Evolutionary conservation across 53 echinoderm and acorn worm genomes (phyloP).

Genomic region (Actinopyga echinites): DNA sequence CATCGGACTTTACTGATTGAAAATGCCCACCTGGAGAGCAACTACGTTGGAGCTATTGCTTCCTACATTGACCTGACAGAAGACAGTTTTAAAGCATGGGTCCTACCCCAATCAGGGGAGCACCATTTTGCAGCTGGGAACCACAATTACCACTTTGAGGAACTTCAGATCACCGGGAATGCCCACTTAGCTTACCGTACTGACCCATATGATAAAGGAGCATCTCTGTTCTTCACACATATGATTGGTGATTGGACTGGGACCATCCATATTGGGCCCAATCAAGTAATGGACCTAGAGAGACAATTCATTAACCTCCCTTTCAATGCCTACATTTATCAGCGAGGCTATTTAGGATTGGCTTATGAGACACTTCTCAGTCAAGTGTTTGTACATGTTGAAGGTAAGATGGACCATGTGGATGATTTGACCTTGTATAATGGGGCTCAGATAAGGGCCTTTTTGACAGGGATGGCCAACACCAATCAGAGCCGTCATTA

Average conservation of each 20-base stretch:
- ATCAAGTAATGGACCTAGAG: conserved; percentile 87
- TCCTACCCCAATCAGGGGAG: conserved; percentile 84
- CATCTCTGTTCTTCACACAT: conserved; percentile 65
- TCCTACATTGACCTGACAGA: conserved; percentile 64
- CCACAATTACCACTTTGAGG: conserved; percentile 89
- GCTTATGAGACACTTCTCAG: conserved; percentile 71
- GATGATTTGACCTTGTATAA: conserved; percentile 78
- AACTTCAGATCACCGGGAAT: conserved; percentile 86
- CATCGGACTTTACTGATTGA: conserved; percentile 88
- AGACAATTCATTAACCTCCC: conserved; percentile 72
- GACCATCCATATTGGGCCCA: conserved; percentile 79
- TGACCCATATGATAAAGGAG: conserved; percentile 72
- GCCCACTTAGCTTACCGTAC: conserved; percentile 80
- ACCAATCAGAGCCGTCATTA: conserved; percentile 54
- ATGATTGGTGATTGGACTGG: conserved; percentile 93
- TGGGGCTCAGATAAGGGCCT: conserved; percentile 55
- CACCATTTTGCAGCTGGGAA: conserved; percentile 78
- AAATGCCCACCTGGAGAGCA: conserved; percentile 61
- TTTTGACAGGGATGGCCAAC: conserved; percentile 72
- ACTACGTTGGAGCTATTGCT: conserved; percentile 42
- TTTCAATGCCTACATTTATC: conserved; percentile 81
- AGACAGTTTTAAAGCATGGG: conserved; percentile 92
- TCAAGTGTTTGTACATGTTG: conserved; percentile 71
- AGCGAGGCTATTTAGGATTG: conserved; percentile 71
- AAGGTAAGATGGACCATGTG: conserved; percentile 82